Evolutionary conservation across 2,113 vertebrate species (phyloP), one percentile per base, ranked within the genome.

Genomic region (Nibea albiflora): DNA sequence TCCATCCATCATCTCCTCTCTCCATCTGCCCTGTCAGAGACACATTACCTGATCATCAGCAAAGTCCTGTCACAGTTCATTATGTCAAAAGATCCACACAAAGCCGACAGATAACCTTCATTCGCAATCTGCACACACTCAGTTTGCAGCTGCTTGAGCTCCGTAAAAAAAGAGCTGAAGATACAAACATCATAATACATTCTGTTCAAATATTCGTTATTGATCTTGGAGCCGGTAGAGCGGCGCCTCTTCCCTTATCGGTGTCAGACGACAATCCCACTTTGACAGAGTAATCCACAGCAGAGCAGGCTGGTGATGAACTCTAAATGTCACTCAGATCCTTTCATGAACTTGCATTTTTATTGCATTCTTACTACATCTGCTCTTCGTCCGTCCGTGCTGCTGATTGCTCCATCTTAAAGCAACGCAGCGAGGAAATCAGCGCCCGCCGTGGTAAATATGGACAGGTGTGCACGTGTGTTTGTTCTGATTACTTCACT

Each of bases 191-290:
- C 10, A 6, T 5, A 22, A 11, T 31, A 4, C 0, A 10, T 44
- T 35, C 4, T 19, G 11, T 39, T 39, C 35, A 39, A 54, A 46
- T 31, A 24, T 60, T 57, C 62, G 64, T 35, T 11, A 76, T 68
- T 58, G 82, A 83, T 77, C 77, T 54, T 0, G 16, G 49, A 28
- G 28, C 26, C 2, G 22, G 28, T 7, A 16, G 53, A 62, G 83
- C 68, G 69, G 54, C 20, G 5, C 26, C 2, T 63, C 54, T 74
- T 53, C 62, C 65, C 87, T 84, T 83, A 71, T 71, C 79, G n/a
- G n/a, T 58, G 42, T 39, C 42, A 10, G n/a, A 56, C n/a, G 58
- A 69, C 62, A 20, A 9, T 56, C 63, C 26, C 56, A 11, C 24
- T 46, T 35, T 64, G 68, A 69, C 4, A 14, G 42, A 52, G 54